These are phyloP conservation scores for Rhegmatorhina hoffmannsi DNA, from an alignment of 2,113 vertebrate species.

Conservation along the genomic window DNA sequence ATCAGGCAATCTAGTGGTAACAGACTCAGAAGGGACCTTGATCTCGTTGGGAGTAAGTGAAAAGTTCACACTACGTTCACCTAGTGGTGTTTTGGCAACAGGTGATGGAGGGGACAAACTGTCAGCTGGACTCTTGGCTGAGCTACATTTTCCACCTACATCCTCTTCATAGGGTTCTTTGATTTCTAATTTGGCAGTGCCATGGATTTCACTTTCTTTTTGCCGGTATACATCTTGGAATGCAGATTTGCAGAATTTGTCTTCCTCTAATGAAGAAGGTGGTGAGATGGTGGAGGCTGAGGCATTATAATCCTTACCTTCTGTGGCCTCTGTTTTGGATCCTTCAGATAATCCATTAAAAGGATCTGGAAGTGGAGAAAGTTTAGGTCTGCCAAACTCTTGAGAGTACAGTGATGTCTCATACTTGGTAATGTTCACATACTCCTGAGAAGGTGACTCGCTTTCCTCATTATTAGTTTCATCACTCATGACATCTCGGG, in stretches of 20 bases:
- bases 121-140: slow-evolving; percentile 67
- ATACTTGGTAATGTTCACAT: slow-evolving; percentile 78
- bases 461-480: slow-evolving; percentile 91
- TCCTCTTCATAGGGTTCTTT: slow-evolving; percentile 53
- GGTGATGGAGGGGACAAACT: slow-evolving; percentile 80
- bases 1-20: slow-evolving; percentile 67
- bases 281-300: slow-evolving; percentile 93
- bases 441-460: slow-evolving; percentile 87
- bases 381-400: slow-evolving; percentile 77
- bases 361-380: slow-evolving; percentile 77
- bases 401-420: slow-evolving; percentile 76
- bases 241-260: slow-evolving; percentile 81
- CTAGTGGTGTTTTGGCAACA: slow-evolving; percentile 86
- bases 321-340: slow-evolving; percentile 89
- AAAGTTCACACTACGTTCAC: slow-evolving; percentile 86
- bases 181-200: slow-evolving; percentile 58
- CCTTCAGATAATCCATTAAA: slow-evolving; percentile 80
- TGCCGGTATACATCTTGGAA: slow-evolving; percentile 70
- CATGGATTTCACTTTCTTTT: slow-evolving; percentile 55
- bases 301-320: slow-evolving; percentile 88
- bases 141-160: slow-evolving; percentile 65
- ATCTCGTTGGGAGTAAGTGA: slow-evolving; percentile 83
- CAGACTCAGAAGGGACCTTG: slow-evolving; percentile 81
- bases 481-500: slow-evolving; percentile 89
- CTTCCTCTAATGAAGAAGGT: slow-evolving; percentile 89